These are phyloP conservation scores for Leucophenga montana DNA, from an alignment of 2,888 invertebrate genomes.

Conservation along the genomic window DNA sequence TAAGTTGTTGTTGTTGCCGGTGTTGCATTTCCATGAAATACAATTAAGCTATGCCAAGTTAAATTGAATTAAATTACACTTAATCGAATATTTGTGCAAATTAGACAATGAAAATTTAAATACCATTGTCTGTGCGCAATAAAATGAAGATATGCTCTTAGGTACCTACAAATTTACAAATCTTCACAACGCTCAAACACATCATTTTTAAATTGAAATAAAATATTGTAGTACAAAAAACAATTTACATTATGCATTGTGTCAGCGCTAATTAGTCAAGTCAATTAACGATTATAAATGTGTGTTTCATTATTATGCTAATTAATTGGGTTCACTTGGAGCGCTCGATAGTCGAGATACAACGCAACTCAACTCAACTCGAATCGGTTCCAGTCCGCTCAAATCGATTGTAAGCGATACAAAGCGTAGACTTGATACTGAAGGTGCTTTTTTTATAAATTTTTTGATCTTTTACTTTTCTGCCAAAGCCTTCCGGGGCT, in stretches of 20 bases:
- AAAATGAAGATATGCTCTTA: not conserved
- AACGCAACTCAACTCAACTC: constrained; percentile 3
- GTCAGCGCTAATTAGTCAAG: constrained; percentile 64
- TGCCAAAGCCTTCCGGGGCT: no score
- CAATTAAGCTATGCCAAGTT: constrained; percentile 55
- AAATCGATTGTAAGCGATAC: constrained; percentile 11
- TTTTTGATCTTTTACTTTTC: no score
- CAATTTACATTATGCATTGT: constrained; percentile 62
- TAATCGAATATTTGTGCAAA: constrained; percentile 55
- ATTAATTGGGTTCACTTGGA: constrained; percentile 53
- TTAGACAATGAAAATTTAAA: constrained; percentile 39
- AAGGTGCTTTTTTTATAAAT: no score
- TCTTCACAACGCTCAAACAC: no score
- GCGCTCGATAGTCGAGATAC: constrained; percentile 32
- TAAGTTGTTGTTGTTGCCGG: constrained; percentile 30
- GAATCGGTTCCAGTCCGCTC: constrained; percentile 33
- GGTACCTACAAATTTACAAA: no score
- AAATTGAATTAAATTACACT: constrained; percentile 58
- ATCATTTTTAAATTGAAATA: not conserved
- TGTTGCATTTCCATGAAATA: constrained; percentile 47
- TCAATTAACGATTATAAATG: constrained; percentile 66
- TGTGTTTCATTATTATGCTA: constrained; percentile 57
- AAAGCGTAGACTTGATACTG: not conserved
- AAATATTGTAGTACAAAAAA: constrained; percentile 31
- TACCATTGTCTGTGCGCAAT: constrained; percentile 41